Conservation (phyloP, 2,797 vertebrate species). For the Ctenochaetus hawaiiensis region DNA sequence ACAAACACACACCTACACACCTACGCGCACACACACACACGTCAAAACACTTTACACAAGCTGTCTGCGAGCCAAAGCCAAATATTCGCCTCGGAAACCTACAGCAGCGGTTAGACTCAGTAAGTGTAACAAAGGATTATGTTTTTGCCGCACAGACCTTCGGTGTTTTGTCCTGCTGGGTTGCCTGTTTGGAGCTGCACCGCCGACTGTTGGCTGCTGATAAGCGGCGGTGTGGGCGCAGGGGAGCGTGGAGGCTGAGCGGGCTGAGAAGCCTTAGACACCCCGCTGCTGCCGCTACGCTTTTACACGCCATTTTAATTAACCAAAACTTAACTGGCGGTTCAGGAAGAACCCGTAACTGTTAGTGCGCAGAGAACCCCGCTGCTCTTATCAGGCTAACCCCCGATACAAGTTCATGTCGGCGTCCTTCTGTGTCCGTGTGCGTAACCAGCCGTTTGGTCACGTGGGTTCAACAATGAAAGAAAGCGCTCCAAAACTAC, state of each 20-base stretch:
- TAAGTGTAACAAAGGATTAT: too few species aligned
- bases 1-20: not conserved
- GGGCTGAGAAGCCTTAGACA: constrained; percentile 34
- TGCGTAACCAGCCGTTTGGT: not conserved
- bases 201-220: constrained; percentile 5
- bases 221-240: constrained; percentile 3
- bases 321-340: fast-evolving
- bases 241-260: not conserved
- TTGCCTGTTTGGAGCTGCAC: constrained; percentile 45
- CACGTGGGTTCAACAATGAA: constrained; percentile 42
- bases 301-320: constrained; percentile 54
- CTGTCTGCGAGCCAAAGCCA: too few species aligned
- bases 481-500: not conserved
- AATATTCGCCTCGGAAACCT: too few species aligned
- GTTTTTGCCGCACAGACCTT: constrained; percentile 53
- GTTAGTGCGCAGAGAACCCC: fast-evolving
- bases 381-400: fast-evolving
- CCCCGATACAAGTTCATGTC: not conserved
- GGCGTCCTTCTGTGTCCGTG: constrained; percentile 35
- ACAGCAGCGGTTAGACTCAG: too few species aligned
- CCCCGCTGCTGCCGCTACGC: not conserved
- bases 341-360: fast-evolving
- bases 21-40: not conserved
- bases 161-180: not conserved
- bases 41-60: not conserved